phyloP scores from a whole-genome alignment of 2,113 vertebrate genomes.

The Anarhynchus alexandrinus region DNA sequence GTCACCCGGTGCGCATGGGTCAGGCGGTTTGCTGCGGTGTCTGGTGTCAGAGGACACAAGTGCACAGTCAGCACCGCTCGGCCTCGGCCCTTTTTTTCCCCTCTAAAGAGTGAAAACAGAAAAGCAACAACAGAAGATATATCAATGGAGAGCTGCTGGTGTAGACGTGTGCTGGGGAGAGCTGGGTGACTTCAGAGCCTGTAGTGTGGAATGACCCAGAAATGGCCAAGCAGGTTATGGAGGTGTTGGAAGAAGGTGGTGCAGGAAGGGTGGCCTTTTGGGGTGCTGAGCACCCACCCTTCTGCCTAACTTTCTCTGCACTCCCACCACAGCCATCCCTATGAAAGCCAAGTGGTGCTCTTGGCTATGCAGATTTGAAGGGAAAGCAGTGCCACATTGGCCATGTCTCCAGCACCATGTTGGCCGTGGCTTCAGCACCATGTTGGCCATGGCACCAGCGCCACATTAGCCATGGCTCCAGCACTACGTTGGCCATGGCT shows the following conservation, averaged over 20 bases:
- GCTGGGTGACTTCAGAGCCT: background rate
- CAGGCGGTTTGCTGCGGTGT: accelerated
- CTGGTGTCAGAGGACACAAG: background rate
- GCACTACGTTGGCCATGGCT: background rate
- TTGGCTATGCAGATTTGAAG: background rate
- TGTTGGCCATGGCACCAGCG: background rate
- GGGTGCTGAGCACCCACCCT: accelerated
- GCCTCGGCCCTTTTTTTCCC: background rate
- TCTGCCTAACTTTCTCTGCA: background rate
- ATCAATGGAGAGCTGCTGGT: background rate
- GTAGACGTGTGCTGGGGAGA: accelerated
- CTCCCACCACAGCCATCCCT: background rate
- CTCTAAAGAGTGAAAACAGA: background rate
- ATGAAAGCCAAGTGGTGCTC: accelerated
- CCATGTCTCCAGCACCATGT: background rate
- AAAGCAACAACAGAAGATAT: background rate
- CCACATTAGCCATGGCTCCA: background rate
- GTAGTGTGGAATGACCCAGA: background rate
- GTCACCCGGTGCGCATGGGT: accelerated
- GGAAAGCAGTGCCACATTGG: background rate
- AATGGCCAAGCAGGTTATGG: background rate
- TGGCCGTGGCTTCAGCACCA: background rate
- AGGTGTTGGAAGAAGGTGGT: background rate
- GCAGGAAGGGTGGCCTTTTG: background rate
- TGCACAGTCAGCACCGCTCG: accelerated